These are phyloP conservation scores for Oscheius sp. DNA, from an alignment of 2,888 invertebrate genomes.

Conservation along the genomic window DNA sequence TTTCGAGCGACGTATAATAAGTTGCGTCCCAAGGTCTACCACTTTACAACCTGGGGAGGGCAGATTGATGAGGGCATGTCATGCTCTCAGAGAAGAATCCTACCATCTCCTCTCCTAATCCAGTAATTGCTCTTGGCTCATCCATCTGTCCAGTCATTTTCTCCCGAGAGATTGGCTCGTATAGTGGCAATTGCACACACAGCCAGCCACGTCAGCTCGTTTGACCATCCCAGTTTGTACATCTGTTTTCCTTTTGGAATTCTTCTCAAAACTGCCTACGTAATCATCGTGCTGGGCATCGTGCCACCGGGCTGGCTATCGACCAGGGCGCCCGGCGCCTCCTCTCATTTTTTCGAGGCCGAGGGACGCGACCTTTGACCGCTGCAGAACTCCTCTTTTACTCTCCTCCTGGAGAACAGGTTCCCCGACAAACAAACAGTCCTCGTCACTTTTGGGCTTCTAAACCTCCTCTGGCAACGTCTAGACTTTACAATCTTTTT, in stretches of 20 bases:
- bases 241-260: not conserved
- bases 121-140: not conserved
- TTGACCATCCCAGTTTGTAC: not conserved
- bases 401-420: not conserved
- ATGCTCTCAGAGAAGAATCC: not conserved
- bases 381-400: not conserved
- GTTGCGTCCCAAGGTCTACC: not conserved
- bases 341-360: no score
- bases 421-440: not conserved
- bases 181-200: not conserved
- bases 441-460: not conserved
- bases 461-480: not conserved
- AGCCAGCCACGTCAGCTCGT: not conserved
- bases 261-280: not conserved
- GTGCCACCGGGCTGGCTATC: conserved; percentile 7
- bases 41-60: conserved; percentile 10
- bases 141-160: no score
- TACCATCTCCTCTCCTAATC: not conserved
- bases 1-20: not conserved
- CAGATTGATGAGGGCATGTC: conserved; percentile 19
- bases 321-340: not conserved
- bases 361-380: not conserved
- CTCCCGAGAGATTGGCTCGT: no score
- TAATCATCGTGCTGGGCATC: conserved; percentile 16
- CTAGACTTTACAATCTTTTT: not conserved